A percentile compares a stretch with the other conserved stretches of the same genome.
Evolutionary conservation across 1,140 invertebrate genomes (phyloP).

Genomic region (Euwallacea similis): DNA sequence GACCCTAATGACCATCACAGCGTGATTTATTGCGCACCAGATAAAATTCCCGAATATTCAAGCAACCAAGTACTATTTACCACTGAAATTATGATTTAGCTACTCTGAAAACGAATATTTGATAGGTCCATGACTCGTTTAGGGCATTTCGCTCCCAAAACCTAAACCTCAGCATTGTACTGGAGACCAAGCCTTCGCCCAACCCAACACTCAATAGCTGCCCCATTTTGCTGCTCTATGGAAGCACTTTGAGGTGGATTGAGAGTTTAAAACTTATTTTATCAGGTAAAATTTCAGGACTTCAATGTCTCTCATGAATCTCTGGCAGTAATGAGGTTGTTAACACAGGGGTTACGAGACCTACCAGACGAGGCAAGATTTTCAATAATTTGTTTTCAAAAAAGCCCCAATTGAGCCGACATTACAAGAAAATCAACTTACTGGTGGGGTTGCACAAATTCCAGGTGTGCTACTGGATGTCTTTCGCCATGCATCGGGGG

Average conservation of each 20-base stretch:
- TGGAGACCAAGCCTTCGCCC: conserved; percentile 81
- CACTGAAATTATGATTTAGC: background rate
- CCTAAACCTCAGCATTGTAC: conserved; percentile 81
- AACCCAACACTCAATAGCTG: conserved; percentile 60
- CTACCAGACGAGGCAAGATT: conserved; percentile 84
- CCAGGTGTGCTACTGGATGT: conserved; percentile 98
- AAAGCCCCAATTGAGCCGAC: conserved; percentile 89
- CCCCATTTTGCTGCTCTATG: conserved; percentile 83
- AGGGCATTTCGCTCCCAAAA: conserved; percentile 93
- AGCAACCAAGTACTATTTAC: conserved; percentile 73
- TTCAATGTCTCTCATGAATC: no score
- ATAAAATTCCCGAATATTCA: conserved; percentile 96
- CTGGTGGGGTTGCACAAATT: conserved; percentile 86
- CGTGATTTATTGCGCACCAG: conserved; percentile 95
- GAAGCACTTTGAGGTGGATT: conserved; percentile 91
- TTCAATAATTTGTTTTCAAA: conserved; percentile 83
- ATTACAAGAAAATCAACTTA: conserved; percentile 87
- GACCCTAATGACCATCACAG: conserved; percentile 95
- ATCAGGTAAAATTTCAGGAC: conserved; percentile 59
- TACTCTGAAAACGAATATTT: conserved; percentile 22
- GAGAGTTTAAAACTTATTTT: conserved; percentile 95
- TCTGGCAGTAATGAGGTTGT: background rate
- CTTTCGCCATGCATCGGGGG: conserved; percentile 92
- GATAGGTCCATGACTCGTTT: conserved; percentile 80
- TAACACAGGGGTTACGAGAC: conserved; percentile 75